Base-by-base conservation (phyloP, 2,888 invertebrate species). In the Pteria penguin region DNA sequence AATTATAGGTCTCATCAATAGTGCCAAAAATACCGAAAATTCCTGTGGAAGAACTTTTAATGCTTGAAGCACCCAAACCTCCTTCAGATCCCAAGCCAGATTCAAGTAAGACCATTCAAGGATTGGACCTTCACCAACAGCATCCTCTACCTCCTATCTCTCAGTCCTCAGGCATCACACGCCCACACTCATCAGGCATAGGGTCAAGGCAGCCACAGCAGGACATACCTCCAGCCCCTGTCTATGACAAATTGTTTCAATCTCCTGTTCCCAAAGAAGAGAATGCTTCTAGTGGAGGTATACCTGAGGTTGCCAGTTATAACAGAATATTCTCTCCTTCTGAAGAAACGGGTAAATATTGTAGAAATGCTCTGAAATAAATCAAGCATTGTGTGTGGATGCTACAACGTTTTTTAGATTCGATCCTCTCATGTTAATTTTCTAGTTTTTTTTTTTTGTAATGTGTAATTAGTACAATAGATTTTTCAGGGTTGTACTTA, bases 1-100 rank as follows among this genome's bases (percentile, higher is more conserved):
- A 4, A 29, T 75, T 72, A 0, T 78, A 90, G 89, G 88, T 91
- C 27, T 81, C 82, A 22, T 82, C 85, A 4, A 68, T 77, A 29
- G 88, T 91, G 4, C 89, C 90, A 2, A 88, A 89, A 29, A 88
- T 91, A n/a, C 91, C 91, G 2, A 87, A 86, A 55, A 69, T 87
- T 22, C 84, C 85, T 69, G 84, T 90, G 1, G 90, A 91, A 60
- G 86, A 88, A 63, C 83, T 88, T 18, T 81, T 91, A 29, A 87
- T 88, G 81, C 66, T 91, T 22, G 89, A 89, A 66, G 82, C 81
- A 2, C 82, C 87, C 11, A 65, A 61, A 36, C 60, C 67, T 36
- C 61, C 65, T 8, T 55, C 75, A 22, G 75, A 75, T 8, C 76
- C 80, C 0, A 80, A 74, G 75, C 79, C 80, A 3, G 80, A 73